These are phyloP conservation scores for Bombus picipes DNA, from an alignment of 1,140 invertebrate genomes.

Conservation along the genomic window DNA sequence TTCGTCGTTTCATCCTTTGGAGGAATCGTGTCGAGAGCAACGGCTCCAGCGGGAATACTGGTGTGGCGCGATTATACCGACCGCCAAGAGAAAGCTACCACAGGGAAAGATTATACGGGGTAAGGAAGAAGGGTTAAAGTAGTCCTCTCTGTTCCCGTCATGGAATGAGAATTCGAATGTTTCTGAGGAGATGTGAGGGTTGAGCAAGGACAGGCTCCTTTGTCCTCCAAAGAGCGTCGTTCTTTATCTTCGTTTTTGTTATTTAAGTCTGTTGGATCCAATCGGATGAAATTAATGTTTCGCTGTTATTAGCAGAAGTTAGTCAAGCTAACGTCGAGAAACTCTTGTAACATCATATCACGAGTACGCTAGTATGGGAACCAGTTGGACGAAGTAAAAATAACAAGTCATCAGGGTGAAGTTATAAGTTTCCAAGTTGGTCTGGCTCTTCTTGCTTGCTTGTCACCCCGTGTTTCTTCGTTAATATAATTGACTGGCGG, in stretches of 20 bases:
- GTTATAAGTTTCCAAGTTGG: slow-evolving; percentile 56
- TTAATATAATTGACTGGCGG: slow-evolving; percentile 70
- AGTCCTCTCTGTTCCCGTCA: slow-evolving; percentile 30
- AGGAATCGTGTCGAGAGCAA: slow-evolving; percentile 70
- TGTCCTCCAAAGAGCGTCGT: slow-evolving; percentile 26
- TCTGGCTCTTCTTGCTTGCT: slow-evolving; percentile 25
- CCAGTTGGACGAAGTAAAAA: slow-evolving; percentile 34
- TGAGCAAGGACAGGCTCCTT: slow-evolving; percentile 45
- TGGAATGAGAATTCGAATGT: slow-evolving; percentile 59
- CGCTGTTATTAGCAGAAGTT: slow-evolving; percentile 81
- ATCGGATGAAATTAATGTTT: slow-evolving; percentile 80
- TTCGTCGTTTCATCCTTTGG: slow-evolving; percentile 79
- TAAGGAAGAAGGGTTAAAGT: slow-evolving; percentile 69
- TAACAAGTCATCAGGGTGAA: slow-evolving; percentile 40
- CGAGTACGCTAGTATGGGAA: slow-evolving; percentile 26
- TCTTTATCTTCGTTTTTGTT: slow-evolving; percentile 49
- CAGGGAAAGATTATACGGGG: slow-evolving; percentile 59
- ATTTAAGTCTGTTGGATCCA: slow-evolving; percentile 75
- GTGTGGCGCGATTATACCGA: slow-evolving; percentile 75
- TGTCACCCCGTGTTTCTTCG: slow-evolving; percentile 77
- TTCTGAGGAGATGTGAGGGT: slow-evolving; percentile 11
- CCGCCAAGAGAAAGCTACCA: slow-evolving; percentile 35
- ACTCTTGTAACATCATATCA: slow-evolving; percentile 38
- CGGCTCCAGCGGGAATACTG: slow-evolving; percentile 72
- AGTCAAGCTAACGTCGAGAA: slow-evolving; percentile 61